Evolutionary conservation across 2,797 vertebrate species (phyloP).

Genomic region (Acrossocheilus fasciatus): DNA sequence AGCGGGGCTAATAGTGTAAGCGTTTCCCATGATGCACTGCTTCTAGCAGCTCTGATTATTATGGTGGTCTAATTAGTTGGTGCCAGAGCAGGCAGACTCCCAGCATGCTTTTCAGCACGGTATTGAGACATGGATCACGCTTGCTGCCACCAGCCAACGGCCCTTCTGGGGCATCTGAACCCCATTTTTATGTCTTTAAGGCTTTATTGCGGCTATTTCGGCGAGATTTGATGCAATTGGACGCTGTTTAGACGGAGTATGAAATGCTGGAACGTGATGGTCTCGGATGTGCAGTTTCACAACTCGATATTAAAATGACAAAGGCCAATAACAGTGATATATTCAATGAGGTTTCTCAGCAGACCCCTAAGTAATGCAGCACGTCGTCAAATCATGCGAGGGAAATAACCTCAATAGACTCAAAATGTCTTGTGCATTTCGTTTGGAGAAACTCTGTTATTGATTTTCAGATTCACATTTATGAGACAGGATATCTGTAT

Average conservation of each 20-base stretch:
- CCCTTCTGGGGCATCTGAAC: slow-evolving; percentile 61
- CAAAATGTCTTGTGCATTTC: background rate
- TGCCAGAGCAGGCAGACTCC: slow-evolving; percentile 62
- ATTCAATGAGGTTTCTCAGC: slow-evolving; percentile 50
- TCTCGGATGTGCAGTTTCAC: slow-evolving; percentile 54
- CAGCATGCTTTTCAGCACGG: slow-evolving; percentile 65
- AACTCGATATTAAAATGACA: slow-evolving; percentile 51
- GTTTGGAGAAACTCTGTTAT: background rate
- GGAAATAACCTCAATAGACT: slow-evolving; percentile 34
- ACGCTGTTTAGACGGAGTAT: slow-evolving; percentile 57
- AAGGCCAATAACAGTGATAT: slow-evolving; percentile 40
- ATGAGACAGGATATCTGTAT: slow-evolving; percentile 4
- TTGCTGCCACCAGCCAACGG: slow-evolving; percentile 62
- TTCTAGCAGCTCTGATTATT: slow-evolving; percentile 68
- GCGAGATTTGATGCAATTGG: slow-evolving; percentile 61
- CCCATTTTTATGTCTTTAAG: slow-evolving; percentile 61
- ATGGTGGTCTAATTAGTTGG: slow-evolving; percentile 70
- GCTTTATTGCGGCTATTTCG: slow-evolving; percentile 63
- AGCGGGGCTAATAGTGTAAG: slow-evolving; percentile 63
- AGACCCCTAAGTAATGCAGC: slow-evolving; percentile 41
- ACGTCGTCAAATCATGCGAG: slow-evolving; percentile 6
- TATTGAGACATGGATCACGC: slow-evolving; percentile 68
- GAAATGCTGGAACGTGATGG: slow-evolving; percentile 54
- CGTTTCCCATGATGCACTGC: slow-evolving; percentile 68
- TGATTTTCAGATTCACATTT: slow-evolving; percentile 1